Base-by-base conservation (phyloP, 2,797 vertebrate species). In the Sphaeramia orbicularis region DNA sequence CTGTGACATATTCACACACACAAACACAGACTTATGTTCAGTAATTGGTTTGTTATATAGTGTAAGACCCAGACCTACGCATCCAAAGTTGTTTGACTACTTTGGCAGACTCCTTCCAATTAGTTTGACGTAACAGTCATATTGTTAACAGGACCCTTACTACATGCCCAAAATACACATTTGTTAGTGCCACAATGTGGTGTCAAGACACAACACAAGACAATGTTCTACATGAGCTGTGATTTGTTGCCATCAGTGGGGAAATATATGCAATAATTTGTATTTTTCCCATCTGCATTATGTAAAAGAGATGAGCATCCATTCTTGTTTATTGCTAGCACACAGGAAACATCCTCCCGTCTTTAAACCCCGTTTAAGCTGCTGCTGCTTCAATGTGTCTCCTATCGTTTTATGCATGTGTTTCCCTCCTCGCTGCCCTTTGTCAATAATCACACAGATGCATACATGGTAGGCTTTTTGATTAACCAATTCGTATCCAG, bases 401-500 rank as follows among this genome's bases (percentile, higher is more conserved):
- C 5, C 4, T 38, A 7, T 36, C 52, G 4, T 13, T 51, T 16
- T 19, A 6, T 54, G 21, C 4, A 3, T 54, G 49, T 41, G 4
- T 41, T 37, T 7, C 6, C 7, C 48, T 18, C 50, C 41, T 40
- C 52, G 21, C 18, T n/a, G 9, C 14, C 42, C 54, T 43, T 14
- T 12, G 14, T 41, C 35, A 15, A 35, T 15, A 44, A 57, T 7
- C 35, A 43, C 18, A 47, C n/a, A 14, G 7, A 43, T 21, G 8
- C 38, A 65, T 54, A 30, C 19, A 48, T 50, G 40, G 43, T 68
- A 70, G 50, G 27, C 8, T 6, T 41, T 64, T 45, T 18, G 45
- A 72, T 70, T 41, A 61, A 10, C n/a, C 15, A 37, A 38, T 60
- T 68, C 7, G 62, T 49, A 72, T 24, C 27, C 57, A 13, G 16